Base-by-base conservation (phyloP, 2,797 vertebrate genomes). In the Nyctalus aviator region DNA sequence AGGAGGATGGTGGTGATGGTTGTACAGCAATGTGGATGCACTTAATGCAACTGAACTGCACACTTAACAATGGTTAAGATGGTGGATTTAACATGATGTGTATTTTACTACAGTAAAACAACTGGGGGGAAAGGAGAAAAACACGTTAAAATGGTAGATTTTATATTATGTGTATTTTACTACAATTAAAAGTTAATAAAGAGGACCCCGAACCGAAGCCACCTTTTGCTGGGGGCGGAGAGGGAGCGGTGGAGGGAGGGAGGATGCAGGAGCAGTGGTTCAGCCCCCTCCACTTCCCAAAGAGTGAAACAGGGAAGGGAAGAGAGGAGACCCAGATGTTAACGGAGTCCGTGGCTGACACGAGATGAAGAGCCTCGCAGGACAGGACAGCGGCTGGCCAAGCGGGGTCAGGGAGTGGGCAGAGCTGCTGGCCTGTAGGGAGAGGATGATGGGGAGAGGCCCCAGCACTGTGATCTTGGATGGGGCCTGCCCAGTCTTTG, bases 331-430 rank as follows among this genome's bases (percentile, higher is more conserved):
- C 9, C 30, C 13, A 13, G 79, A 17, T n/a, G 23, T 8, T 37
- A 12, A 57, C 30, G 9, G 71, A 50, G 53, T 21, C 55, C 6
- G 6, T 6, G 57, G 27, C 41, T 53, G 66, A 53, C 3, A 35
- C 41, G 17, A 21, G 27, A 11, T 13, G n/a, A 53, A 81, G 18
- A 50, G 55, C 6, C 8, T 8, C n/a, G 12, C 14, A 5, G 66
- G 14, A 13, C 14, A 5, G 66, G 14, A 13, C 5, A 1, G 18
- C 10, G 79, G 6, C 37, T 3, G 41, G 50, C 6, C 3, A 30
- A 18, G 76, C 4, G 27, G 0, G 27, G 41, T 2, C 50, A 1
- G 10, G 12, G 0, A 8, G 48, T 1, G 32, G 14, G 12, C 35
- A 41, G 37, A 32, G 48, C 30, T 6, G 76, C 41, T 13, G 53